Evolutionary conservation across 2,888 invertebrate species (phyloP).

Genomic region (Nematopogon swammerdamellus): DNA sequence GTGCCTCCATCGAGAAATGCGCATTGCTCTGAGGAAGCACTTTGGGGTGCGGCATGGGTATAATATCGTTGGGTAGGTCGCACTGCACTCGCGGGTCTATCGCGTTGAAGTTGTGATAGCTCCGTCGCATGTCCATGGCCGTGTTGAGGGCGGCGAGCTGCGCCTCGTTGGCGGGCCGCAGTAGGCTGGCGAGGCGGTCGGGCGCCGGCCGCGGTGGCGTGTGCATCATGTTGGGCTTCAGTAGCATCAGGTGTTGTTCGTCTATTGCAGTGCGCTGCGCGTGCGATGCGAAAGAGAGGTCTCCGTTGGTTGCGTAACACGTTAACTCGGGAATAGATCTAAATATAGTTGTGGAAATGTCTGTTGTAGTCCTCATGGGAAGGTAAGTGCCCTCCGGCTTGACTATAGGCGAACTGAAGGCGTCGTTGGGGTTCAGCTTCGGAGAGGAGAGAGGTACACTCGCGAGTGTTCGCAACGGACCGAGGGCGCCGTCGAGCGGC

Average conservation of each 20-base stretch:
- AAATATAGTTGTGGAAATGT: conserved; percentile 1
- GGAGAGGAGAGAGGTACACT: not conserved
- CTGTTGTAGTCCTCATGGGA: conserved; percentile 1
- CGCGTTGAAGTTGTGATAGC: not conserved
- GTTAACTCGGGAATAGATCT: not conserved
- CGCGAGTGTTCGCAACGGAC: not conserved
- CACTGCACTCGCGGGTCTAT: not conserved
- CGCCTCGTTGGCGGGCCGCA: not conserved
- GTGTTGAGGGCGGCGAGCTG: not conserved
- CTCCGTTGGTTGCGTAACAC: conserved; percentile 1
- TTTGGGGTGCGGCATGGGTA: not conserved
- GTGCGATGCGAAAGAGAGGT: conserved; percentile 1
- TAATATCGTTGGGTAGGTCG: not conserved
- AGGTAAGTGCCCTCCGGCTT: not conserved
- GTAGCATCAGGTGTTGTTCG: not conserved
- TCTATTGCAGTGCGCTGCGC: not conserved
- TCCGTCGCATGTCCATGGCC: not conserved
- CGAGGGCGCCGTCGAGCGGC: conserved; percentile 10
- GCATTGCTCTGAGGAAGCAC: conserved; percentile 6
- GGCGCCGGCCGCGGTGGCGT: not conserved
- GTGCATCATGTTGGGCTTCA: not conserved
- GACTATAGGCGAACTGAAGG: not conserved
- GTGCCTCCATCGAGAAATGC: conserved; percentile 4
- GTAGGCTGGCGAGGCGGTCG: not conserved
- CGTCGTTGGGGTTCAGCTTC: not conserved